phyloP scores from a whole-genome alignment of 2,888 invertebrate genomes.

The Philhelius pedissequus region DNA sequence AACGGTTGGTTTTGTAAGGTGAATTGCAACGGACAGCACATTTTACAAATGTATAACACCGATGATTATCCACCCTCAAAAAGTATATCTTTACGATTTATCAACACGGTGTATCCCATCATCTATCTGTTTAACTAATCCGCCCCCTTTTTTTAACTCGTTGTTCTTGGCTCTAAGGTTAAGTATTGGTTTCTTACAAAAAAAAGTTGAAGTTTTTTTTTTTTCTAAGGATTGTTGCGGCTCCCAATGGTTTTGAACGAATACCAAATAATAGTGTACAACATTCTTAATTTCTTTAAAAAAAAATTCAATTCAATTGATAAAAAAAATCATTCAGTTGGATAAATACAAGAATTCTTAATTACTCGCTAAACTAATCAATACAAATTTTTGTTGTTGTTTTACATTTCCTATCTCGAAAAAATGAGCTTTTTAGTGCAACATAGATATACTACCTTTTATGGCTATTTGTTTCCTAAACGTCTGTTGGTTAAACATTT shows the following conservation, averaged over 20 bases:
- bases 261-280: no score
- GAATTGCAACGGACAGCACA: constrained; percentile 11
- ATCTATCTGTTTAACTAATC: constrained; percentile 56
- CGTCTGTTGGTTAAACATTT: constrained; percentile 7
- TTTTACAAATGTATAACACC: constrained; percentile 19
- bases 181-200: background rate
- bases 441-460: background rate
- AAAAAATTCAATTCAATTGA: no score
- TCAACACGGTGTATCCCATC: constrained; percentile 25
- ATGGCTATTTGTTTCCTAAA: background rate
- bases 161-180: background rate
- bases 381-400: background rate
- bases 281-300: no score
- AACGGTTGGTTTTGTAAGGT: background rate
- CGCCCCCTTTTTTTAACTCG: constrained; percentile 53
- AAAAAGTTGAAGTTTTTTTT: no score
- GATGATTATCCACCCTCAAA: constrained; percentile 59
- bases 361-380: no score
- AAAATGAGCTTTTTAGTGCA: background rate
- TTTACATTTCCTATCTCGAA: background rate
- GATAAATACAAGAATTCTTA: no score
- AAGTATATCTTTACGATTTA: constrained; percentile 28
- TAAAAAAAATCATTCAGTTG: no score
- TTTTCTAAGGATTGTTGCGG: no score
- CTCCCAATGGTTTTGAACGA: no score